Base-by-base conservation (phyloP, 1,140 invertebrate genomes). In the Adelges cooleyi region DNA sequence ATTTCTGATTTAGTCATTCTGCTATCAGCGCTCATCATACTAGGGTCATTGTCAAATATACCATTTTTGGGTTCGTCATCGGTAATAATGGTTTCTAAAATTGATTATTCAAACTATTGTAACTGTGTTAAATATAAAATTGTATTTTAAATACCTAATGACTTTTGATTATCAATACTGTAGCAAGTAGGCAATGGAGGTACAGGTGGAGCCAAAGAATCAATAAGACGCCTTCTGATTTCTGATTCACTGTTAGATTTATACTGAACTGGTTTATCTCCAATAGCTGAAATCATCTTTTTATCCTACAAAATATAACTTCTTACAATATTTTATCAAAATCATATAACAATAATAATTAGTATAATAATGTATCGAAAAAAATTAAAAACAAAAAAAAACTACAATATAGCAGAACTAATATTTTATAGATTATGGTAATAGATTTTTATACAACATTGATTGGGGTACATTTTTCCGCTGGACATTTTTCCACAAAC, bases 141-240 rank as follows among this genome's bases (percentile, higher is more conserved):
- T 38, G 36, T 38, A 25, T 27, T 44, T 44, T 4, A 51, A 51
- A 18, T 59, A 62, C 56, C 56, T 33, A 11, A 40, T 46, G 42
- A 51, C 50, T 62, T 23, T 17, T 33, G 44, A 23, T 29, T 27
- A 59, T 46, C 48, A 44, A 69, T 68, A 13, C 67, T 69, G 52
- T 73, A 73, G 36, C 68, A 68, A 20, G 69, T 40, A 22, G 72
- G 72, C 23, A 69, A 70, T 40, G 73, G 71, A 11, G 72, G 70
- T 48, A 72, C 62, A 25, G 71, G 73, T 15, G 72, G 72, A 46
- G 71, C 67, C 22, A 56, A 48, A 65, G 51, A 66, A 52, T 70
- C 69, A 36, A 69, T 70, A 44, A 70, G 44, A 25, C 65, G 53
- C 17, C 69, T 65, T 25, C 69, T 69, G 9, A 67, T 67, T 54